phyloP scores from a whole-genome alignment of 2,113 vertebrate species.

The Ptyas mucosa region DNA sequence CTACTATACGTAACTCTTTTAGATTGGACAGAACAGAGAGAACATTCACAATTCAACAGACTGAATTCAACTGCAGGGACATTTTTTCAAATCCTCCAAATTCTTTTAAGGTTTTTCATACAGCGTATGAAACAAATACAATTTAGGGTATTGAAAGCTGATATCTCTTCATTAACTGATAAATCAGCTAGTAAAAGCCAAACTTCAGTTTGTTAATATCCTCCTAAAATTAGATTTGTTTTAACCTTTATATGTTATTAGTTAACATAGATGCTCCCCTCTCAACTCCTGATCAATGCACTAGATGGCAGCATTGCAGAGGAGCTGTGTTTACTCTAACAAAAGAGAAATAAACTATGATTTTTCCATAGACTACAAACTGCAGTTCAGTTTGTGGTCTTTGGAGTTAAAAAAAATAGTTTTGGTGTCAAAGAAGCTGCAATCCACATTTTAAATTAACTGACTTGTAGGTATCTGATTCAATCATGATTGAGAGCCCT shows the following conservation, averaged over 20 bases:
- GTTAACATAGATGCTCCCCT: background rate
- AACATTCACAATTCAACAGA: background rate
- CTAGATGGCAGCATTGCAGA: conserved; percentile 62
- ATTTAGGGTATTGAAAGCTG: background rate
- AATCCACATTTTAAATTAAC: background rate
- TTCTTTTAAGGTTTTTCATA: background rate
- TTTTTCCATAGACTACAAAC: background rate
- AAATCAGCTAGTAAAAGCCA: background rate
- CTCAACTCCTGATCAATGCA: conserved; percentile 17
- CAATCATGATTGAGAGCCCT: background rate
- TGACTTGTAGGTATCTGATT: background rate
- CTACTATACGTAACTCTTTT: background rate
- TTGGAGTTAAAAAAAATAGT: background rate
- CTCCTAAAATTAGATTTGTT: background rate
- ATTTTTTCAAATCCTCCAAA: background rate
- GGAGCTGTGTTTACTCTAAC: background rate
- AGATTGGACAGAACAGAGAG: background rate
- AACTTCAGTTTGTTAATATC: background rate
- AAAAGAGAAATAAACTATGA: background rate
- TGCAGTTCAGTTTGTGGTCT: background rate
- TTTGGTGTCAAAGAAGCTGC: background rate
- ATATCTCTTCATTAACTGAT: background rate
- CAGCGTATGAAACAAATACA: background rate
- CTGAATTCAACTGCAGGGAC: background rate
- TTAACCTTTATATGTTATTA: background rate